phyloP scores from a whole-genome alignment of 2,797 vertebrate species.

The Danio kyathit region DNA sequence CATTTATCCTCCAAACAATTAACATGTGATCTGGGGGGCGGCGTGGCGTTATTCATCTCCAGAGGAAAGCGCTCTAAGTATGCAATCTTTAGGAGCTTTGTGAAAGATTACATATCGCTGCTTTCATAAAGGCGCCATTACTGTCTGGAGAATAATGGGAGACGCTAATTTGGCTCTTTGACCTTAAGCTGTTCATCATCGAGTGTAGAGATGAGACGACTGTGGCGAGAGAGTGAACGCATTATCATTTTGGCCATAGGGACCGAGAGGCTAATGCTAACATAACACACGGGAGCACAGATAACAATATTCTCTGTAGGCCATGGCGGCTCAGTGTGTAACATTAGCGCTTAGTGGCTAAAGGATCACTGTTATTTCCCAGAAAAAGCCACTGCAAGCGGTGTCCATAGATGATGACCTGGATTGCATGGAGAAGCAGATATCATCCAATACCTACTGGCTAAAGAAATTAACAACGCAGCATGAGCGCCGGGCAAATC shows the following conservation, averaged over 20 bases:
- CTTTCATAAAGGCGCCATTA: constrained; percentile 80
- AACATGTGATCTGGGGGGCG: background rate
- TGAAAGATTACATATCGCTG: constrained; percentile 74
- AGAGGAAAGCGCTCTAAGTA: constrained; percentile 2
- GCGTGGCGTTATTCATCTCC: constrained; percentile 4
- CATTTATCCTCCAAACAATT: constrained; percentile 21
- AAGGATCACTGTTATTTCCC: constrained; percentile 1
- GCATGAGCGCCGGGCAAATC: background rate
- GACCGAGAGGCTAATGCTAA: constrained; percentile 75
- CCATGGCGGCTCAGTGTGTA: constrained; percentile 58
- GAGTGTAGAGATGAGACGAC: constrained; percentile 50
- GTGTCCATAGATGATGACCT: background rate
- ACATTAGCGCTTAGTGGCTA: background rate
- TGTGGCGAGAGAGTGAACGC: constrained; percentile 74
- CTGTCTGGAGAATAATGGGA: constrained; percentile 79
- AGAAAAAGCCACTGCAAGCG: background rate
- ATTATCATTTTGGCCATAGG: constrained; percentile 80
- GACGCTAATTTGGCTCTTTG: constrained; percentile 77
- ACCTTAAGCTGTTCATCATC: constrained; percentile 81
- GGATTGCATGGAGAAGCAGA: background rate
- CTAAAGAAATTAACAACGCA: background rate
- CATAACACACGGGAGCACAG: constrained; percentile 19
- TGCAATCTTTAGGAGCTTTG: constrained; percentile 66
- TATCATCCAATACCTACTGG: constrained; percentile 5
- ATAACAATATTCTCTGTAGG: constrained; percentile 25